A percentile compares a stretch with the other conserved stretches of the same genome.
Conservation (phyloP, 2,113 vertebrate genomes). For the Plotosus lineatus region DNA sequence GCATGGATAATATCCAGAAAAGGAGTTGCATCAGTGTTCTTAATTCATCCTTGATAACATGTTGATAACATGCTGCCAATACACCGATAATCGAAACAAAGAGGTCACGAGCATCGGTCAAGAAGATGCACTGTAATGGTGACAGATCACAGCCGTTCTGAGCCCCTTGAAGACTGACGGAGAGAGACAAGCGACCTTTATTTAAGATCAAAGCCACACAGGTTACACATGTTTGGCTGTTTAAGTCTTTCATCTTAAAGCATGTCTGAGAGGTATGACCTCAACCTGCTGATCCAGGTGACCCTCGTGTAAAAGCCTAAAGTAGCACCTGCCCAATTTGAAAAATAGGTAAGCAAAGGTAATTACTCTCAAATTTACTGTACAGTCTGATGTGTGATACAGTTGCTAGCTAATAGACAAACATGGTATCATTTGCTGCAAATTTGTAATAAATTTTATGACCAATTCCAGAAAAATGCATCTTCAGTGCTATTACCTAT, state of each 20-base stretch:
- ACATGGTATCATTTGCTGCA: neutral
- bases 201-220: conserved; percentile 73
- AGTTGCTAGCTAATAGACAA: neutral
- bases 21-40: neutral
- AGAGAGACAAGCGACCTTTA: conserved; percentile 67
- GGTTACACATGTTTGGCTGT: conserved; percentile 61
- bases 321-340: conserved; percentile 32
- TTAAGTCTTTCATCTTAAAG: conserved; percentile 72
- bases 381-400: neutral
- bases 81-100: conserved; percentile 9
- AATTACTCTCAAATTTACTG: neutral
- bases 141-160: conserved; percentile 55
- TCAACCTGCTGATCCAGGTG: conserved; percentile 59
- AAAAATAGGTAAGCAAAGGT: conserved; percentile 13
- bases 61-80: neutral
- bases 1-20: neutral
- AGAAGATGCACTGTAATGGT: conserved; percentile 57
- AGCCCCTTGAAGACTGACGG: conserved; percentile 66
- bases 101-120: conserved; percentile 43
- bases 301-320: conserved; percentile 48
- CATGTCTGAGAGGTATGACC: conserved; percentile 58
- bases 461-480: neutral
- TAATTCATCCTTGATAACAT: neutral
- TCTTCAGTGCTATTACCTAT: neutral
- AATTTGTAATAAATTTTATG: no score